phyloP scores from a whole-genome alignment of 2,113 vertebrate species.

The Monarcha castaneiventris region DNA sequence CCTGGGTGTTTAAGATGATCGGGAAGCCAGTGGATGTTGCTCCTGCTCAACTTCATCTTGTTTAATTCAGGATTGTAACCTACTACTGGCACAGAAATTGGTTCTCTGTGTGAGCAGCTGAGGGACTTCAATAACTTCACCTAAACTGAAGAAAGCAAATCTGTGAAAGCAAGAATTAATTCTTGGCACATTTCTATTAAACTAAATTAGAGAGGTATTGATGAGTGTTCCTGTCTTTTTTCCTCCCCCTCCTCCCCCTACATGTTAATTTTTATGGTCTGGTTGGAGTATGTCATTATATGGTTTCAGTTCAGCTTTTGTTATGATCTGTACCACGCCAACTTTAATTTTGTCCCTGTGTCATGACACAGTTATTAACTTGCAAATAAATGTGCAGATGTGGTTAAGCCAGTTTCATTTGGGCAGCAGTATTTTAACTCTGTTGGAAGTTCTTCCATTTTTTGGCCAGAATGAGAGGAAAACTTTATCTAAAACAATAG shows the following conservation, averaged over 20 bases:
- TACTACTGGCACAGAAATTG: not conserved
- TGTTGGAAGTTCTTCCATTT: not conserved
- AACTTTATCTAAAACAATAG: not conserved
- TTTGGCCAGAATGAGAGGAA: not conserved
- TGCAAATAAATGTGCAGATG: not conserved
- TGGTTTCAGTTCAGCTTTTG: not conserved
- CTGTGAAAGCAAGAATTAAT: not conserved
- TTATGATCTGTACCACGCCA: not conserved
- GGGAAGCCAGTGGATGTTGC: not conserved
- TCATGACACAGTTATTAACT: not conserved
- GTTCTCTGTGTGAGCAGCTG: not conserved
- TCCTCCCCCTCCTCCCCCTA: not conserved
- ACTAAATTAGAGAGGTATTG: not conserved
- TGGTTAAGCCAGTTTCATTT: not conserved
- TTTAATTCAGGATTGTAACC: not conserved
- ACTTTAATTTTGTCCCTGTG: not conserved
- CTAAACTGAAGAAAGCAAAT: not conserved
- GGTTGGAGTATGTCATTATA: not conserved
- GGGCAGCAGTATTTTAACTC: not conserved
- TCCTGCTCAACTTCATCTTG: not conserved
- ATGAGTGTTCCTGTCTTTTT: not conserved
- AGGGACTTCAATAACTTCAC: not conserved
- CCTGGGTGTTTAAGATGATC: not conserved
- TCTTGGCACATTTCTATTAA: not conserved
- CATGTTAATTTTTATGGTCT: not conserved